These are phyloP conservation scores for Syngnathoides biaculeatus DNA, from an alignment of 2,113 vertebrate genomes.

Conservation along the genomic window DNA sequence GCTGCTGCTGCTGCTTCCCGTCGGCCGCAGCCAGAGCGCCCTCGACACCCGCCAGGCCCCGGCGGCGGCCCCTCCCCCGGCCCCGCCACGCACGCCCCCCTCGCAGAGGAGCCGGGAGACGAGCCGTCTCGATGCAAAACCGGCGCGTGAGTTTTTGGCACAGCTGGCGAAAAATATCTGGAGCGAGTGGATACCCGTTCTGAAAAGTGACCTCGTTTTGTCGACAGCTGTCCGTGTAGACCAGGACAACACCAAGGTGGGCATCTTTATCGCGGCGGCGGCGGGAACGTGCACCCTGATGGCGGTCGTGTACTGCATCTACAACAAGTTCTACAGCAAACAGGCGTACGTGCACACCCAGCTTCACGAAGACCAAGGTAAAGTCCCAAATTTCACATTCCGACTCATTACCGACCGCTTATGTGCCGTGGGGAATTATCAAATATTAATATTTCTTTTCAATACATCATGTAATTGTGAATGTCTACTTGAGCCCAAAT, in stretches of 20 bases:
- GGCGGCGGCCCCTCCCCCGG: conserved; percentile 12
- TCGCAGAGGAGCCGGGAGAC: conserved; percentile 36
- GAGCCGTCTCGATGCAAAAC: conserved; percentile 33
- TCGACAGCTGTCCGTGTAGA: conserved; percentile 47
- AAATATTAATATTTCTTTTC: too few relatives aligned
- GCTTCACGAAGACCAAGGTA: conserved; percentile 67
- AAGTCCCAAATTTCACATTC: conserved; percentile 6
- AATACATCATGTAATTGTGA: too few relatives aligned
- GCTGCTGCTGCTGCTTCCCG: conserved; percentile 52
- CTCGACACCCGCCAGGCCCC: conserved; percentile 24
- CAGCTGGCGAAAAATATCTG: too few relatives aligned
- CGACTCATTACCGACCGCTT: too few relatives aligned
- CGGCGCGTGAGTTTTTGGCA: conserved; percentile 51
- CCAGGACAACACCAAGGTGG: conserved; percentile 60
- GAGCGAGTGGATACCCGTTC: background rate
- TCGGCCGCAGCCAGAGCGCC: conserved; percentile 54
- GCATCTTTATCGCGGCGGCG: conserved; percentile 69
- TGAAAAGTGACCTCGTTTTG: background rate
- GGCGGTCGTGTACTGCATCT: conserved; percentile 72
- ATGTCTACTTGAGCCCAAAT: too few relatives aligned
- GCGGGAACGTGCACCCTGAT: conserved; percentile 68
- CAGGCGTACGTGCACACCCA: conserved; percentile 72
- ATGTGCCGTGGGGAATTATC: too few relatives aligned
- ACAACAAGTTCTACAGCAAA: conserved; percentile 74
- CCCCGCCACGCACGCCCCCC: conserved; percentile 30